phyloP scores from a whole-genome alignment of 2,797 vertebrate genomes.

The Zalophus californianus region DNA sequence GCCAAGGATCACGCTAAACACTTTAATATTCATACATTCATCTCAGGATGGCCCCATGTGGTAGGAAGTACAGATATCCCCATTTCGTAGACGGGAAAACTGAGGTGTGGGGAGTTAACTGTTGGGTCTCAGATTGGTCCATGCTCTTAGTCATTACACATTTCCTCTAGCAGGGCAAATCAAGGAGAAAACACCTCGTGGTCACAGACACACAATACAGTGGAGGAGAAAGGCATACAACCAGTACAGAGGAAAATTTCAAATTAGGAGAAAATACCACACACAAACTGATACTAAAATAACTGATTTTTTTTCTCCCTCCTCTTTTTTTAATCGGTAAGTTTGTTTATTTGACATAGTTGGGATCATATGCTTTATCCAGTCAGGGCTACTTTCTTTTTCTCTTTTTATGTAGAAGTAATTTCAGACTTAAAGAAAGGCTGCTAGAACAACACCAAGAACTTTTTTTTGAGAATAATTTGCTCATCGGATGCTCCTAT shows the following conservation, averaged over 20 bases:
- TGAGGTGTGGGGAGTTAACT: not conserved
- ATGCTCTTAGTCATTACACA: not conserved
- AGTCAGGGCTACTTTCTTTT: not conserved
- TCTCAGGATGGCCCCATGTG: not conserved
- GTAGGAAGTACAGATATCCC: not conserved
- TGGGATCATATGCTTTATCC: not conserved
- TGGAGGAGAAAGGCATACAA: not conserved
- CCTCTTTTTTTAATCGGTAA: not conserved
- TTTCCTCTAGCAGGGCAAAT: not conserved
- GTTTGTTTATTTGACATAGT: not conserved
- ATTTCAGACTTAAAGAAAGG: constrained; percentile 23
- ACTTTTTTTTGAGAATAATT: not conserved
- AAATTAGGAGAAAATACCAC: not conserved
- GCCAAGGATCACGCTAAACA: not conserved
- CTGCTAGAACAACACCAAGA: not conserved
- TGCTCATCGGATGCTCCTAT: not conserved
- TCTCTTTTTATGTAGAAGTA: not conserved
- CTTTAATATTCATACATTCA: not conserved
- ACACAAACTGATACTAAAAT: not conserved
- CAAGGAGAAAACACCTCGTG: not conserved
- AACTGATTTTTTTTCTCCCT: not conserved
- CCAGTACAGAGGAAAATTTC: not conserved
- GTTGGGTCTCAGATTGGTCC: not conserved
- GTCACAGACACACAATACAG: not conserved
- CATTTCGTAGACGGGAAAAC: not conserved